Evolutionary conservation across 2,888 invertebrate genomes (phyloP), one percentile per base, ranked within the genome.

Genomic region (Salticus scenicus): DNA sequence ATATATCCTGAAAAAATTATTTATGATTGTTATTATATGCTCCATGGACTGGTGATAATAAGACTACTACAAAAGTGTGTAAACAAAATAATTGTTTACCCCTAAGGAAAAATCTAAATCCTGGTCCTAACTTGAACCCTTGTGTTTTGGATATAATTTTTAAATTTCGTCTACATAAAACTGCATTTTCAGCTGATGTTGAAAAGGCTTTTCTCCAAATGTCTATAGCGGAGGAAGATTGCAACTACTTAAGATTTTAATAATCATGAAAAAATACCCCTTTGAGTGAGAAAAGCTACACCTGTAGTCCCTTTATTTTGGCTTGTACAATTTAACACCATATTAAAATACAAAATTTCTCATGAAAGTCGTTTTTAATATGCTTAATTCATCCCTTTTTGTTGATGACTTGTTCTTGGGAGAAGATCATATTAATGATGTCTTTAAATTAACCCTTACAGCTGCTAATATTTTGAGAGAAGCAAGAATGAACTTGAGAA

Each of bases 111-210:
- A 27, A 31, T n/a, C 30, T 31, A 28, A 64, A 8, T 14, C 5
- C 12, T 0, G 20, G 72, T 7, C 57, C 57, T n/a, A 57, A 51
- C 20, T 57, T 72, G n/a, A 57, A 72, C 51, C 51, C 72, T 17
- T 20, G 30, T n/a, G 5, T 72, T 8, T 31, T 72, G 2, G 41
- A 72, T 57, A 1, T 72, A 10, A 72, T 72, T 57, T 31, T 72
- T 1, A 72, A 57, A 57, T 72, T 72, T 72, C 31, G 57, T 1
- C n/a, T 28, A 5, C 51, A 28, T n/a, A 28, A 51, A 31, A 31
- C 57, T 27, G 72, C 51, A 10, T 75, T 75, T 75, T 37, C 20
- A 24, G 75, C 28, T 8, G 75, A 75, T 17, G 37, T 64, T 20
- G 64, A 66, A 37, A 75, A 64, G 24, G 20, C 72, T 7, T 72